Percentiles rank a stretch among this genome's conserved stretches.
Evolutionary conservation across 1,140 invertebrate species (phyloP).

Genomic region (Drosophila bocki): DNA sequence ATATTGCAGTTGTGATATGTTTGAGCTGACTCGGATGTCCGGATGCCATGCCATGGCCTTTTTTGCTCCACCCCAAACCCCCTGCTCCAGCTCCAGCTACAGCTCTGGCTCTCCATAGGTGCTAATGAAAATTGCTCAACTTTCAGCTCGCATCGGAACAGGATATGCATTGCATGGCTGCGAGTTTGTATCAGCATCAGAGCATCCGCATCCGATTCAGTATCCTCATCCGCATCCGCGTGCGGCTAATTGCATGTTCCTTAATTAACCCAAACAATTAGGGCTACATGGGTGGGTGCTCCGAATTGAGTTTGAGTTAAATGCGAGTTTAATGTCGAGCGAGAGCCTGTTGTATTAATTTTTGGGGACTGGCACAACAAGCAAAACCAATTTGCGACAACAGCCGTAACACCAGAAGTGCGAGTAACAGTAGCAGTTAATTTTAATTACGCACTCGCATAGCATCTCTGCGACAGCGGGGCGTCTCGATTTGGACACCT

Average conservation of each 20-base stretch:
- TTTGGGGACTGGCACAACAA: slow-evolving; percentile 58
- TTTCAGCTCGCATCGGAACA: slow-evolving; percentile 53
- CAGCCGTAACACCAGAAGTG: slow-evolving; percentile 29
- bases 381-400: slow-evolving; percentile 77
- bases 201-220: slow-evolving; percentile 16
- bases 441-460: slow-evolving; percentile 77
- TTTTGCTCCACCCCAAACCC: not conserved
- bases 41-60: slow-evolving; percentile 12
- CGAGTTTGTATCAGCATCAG: slow-evolving; percentile 11
- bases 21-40: slow-evolving; percentile 66
- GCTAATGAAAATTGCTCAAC: slow-evolving; percentile 79
- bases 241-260: slow-evolving; percentile 56
- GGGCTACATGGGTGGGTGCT: slow-evolving; percentile 14
- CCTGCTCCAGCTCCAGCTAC: not conserved
- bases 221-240: slow-evolving; percentile 10
- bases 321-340: slow-evolving; percentile 68
- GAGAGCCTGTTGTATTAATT: slow-evolving; percentile 42
- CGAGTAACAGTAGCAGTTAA: slow-evolving; percentile 68
- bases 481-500: slow-evolving; percentile 80
- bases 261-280: slow-evolving; percentile 59
- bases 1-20: slow-evolving; percentile 81
- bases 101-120: slow-evolving; percentile 47
- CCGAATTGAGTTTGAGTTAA: slow-evolving; percentile 45
- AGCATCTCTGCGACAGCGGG: slow-evolving; percentile 58
- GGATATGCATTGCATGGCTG: slow-evolving; percentile 27